phyloP scores from a whole-genome alignment of 2,888 invertebrate genomes.

The Cetonia aurata region DNA sequence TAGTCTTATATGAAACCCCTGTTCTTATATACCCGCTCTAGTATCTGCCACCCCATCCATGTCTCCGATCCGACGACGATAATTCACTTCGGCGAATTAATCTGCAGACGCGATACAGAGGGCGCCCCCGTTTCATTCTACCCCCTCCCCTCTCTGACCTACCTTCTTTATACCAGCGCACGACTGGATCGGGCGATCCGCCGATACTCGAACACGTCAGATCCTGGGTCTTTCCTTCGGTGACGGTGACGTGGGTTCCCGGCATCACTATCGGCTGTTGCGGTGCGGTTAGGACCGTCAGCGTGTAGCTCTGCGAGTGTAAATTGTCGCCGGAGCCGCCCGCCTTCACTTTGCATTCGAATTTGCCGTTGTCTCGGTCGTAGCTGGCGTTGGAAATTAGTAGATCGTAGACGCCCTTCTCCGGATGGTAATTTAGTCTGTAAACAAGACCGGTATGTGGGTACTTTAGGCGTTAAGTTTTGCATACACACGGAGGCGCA shows the following conservation, averaged over 20 bases:
- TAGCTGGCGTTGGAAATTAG: constrained; percentile 91
- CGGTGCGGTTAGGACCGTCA: constrained; percentile 89
- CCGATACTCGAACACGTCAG: constrained; percentile 86
- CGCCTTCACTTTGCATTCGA: constrained; percentile 90
- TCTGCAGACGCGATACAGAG: constrained; percentile 20
- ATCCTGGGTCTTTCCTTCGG: constrained; percentile 83
- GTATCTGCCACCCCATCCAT: neutral
- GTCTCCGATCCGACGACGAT: constrained; percentile 11
- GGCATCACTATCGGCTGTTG: constrained; percentile 84
- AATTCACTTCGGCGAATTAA: constrained; percentile 32
- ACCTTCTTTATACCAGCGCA: constrained; percentile 86
- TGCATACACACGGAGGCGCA: constrained; percentile 16
- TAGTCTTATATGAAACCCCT: constrained; percentile 6
- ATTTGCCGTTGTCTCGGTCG: constrained; percentile 90
- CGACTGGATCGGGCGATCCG: constrained; percentile 91
- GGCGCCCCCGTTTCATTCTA: neutral
- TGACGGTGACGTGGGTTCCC: constrained; percentile 81
- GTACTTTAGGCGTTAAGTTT: constrained; percentile 40
- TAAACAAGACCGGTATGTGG: constrained; percentile 40
- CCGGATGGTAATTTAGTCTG: constrained; percentile 84
- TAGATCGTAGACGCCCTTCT: constrained; percentile 88
- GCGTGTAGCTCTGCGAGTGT: constrained; percentile 84
- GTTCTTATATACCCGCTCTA: constrained; percentile 17
- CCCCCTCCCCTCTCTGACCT: constrained; percentile 47
- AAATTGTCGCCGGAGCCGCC: constrained; percentile 86